phyloP scores from a whole-genome alignment of 2,888 invertebrate species.

The Empis livida region DNA sequence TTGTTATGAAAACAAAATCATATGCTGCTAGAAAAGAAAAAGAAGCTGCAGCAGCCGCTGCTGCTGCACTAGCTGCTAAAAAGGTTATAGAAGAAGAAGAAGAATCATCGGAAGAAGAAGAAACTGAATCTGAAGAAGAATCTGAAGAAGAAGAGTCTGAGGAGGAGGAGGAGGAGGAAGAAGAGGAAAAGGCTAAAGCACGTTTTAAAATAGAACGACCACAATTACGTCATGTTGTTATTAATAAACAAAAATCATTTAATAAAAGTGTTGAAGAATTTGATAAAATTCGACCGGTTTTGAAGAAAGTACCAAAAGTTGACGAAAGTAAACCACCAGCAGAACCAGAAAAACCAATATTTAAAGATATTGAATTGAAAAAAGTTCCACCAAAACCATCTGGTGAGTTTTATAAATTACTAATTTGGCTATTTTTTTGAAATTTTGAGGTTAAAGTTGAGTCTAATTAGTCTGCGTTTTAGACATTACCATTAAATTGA shows the following conservation, averaged over 20 bases:
- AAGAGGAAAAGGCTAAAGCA: slow-evolving; percentile 4
- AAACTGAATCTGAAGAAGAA: neutral
- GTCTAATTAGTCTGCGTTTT: no score
- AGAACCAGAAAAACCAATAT: slow-evolving; percentile 30
- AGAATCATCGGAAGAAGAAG: slow-evolving; percentile 5
- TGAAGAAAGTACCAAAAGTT: slow-evolving; percentile 33
- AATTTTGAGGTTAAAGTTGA: no score
- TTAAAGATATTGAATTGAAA: slow-evolving; percentile 32
- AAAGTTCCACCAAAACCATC: slow-evolving; percentile 23
- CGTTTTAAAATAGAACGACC: slow-evolving; percentile 32
- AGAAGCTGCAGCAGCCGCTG: slow-evolving; percentile 20
- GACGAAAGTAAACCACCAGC: slow-evolving; percentile 30
- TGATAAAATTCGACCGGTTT: slow-evolving; percentile 29
- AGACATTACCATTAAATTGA: no score
- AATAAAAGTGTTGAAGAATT: slow-evolving; percentile 30
- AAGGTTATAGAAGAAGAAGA: neutral
- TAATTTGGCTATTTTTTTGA: no score
- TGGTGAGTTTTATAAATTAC: neutral
- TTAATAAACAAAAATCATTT: slow-evolving; percentile 31
- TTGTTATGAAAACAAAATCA: slow-evolving; percentile 22
- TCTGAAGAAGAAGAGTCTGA: slow-evolving; percentile 2
- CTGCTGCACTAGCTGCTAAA: slow-evolving; percentile 2
- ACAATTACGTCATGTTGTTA: slow-evolving; percentile 29
- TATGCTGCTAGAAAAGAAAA: slow-evolving; percentile 29
- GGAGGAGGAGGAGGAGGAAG: slow-evolving; percentile 2